These are phyloP conservation scores for Nemotelus nigrinus DNA, from an alignment of 2,888 invertebrate genomes.

Conservation along the genomic window DNA sequence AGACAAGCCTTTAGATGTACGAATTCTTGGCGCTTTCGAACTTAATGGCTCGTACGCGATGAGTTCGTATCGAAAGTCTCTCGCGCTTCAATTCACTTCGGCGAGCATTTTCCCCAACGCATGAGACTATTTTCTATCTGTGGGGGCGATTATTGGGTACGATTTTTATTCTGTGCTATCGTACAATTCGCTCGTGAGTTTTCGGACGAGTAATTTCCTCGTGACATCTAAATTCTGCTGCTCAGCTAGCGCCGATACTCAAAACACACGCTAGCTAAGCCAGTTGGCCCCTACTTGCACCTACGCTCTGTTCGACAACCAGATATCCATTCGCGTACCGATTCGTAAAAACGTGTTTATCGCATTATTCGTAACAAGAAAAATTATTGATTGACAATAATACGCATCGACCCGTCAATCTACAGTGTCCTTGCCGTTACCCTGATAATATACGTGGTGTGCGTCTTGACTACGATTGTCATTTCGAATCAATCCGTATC, in stretches of 20 bases:
- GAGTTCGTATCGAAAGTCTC: no score
- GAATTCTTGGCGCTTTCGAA: no score
- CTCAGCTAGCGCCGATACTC: slow-evolving; percentile 1
- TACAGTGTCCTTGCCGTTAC: no score
- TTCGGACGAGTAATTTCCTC: slow-evolving; percentile 25
- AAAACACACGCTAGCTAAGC: slow-evolving; percentile 10
- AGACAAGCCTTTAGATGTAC: no score
- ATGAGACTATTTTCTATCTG: not conserved
- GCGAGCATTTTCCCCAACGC: not conserved
- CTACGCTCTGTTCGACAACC: slow-evolving; percentile 37
- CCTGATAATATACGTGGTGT: no score
- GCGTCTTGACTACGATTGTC: no score
- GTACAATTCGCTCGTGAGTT: slow-evolving; percentile 23
- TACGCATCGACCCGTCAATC: no score
- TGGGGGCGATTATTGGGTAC: slow-evolving; percentile 16
- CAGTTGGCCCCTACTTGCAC: slow-evolving; percentile 37
- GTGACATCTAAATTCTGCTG: slow-evolving; percentile 24
- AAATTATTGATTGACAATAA: no score
- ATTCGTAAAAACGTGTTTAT: slow-evolving; percentile 4
- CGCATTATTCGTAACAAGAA: no score
- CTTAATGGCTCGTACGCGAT: no score
- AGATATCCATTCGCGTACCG: slow-evolving; percentile 29
- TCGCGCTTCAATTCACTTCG: not conserved
- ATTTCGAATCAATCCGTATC: no score
- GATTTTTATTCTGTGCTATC: not conserved